A percentile compares a stretch with the other conserved stretches of the same genome.
phyloP scores from a whole-genome alignment of 1,140 invertebrate species.

The Mamestra configurata region DNA sequence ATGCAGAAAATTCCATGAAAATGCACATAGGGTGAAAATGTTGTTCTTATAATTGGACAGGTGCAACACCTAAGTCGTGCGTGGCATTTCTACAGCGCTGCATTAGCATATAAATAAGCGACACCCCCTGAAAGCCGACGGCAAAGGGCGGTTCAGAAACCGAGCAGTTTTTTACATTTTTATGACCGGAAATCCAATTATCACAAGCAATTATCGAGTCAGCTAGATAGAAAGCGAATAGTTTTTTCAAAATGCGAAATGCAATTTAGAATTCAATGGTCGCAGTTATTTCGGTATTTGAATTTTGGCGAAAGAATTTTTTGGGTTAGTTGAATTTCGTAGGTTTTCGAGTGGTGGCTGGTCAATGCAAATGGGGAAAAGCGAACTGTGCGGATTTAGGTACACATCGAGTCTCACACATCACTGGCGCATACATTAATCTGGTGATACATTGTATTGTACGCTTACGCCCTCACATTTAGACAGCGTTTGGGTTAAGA shows the following conservation, averaged over 20 bases:
- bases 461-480: slow-evolving; percentile 77
- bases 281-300: slow-evolving; percentile 37
- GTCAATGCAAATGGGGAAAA: slow-evolving; percentile 26
- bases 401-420: slow-evolving; percentile 69
- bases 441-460: slow-evolving; percentile 82
- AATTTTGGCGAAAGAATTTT: slow-evolving; percentile 50
- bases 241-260: slow-evolving; percentile 67
- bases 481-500: slow-evolving; percentile 59
- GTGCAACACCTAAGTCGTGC: slow-evolving; percentile 76
- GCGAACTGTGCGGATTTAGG: slow-evolving; percentile 58
- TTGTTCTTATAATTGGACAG: slow-evolving; percentile 83
- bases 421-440: slow-evolving; percentile 78
- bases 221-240: slow-evolving; percentile 74
- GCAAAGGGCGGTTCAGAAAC: slow-evolving; percentile 66
- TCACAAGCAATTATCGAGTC: slow-evolving; percentile 83
- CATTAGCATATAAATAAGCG: slow-evolving; percentile 86
- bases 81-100: slow-evolving; percentile 74
- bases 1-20: slow-evolving; percentile 82
- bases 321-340: slow-evolving; percentile 21
- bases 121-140: slow-evolving; percentile 67
- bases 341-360: neutral
- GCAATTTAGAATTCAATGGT: slow-evolving; percentile 65
- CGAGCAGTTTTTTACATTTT: slow-evolving; percentile 77
- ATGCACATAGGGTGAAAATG: slow-evolving; percentile 77
- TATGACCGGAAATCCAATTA: slow-evolving; percentile 83